Conservation (phyloP, 1,140 invertebrate species). For the Laupala kohalensis region DNA sequence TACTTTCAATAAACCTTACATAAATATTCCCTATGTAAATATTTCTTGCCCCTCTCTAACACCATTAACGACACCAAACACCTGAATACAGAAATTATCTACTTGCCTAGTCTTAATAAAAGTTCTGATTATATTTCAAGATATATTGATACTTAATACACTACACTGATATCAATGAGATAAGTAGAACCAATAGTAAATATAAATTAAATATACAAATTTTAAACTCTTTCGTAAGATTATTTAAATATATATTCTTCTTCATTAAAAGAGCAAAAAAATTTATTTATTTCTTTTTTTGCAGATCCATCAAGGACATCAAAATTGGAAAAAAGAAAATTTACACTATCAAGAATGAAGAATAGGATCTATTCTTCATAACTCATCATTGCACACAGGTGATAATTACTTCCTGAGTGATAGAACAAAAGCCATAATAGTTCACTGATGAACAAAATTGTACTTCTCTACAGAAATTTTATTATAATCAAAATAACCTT, state of each 20-base stretch:
- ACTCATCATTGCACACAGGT: background rate
- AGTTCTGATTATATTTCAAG: background rate
- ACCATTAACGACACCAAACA: background rate
- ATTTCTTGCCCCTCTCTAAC: background rate
- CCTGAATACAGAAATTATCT: background rate
- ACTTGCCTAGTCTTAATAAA: background rate
- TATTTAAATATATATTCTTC: background rate
- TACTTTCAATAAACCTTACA: background rate
- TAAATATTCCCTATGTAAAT: background rate
- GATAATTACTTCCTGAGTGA: background rate
- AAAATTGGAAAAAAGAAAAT: background rate
- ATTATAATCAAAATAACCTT: background rate
- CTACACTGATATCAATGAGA: background rate
- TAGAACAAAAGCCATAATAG: background rate
- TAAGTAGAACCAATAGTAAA: background rate
- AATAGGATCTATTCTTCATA: background rate
- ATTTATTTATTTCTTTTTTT: background rate
- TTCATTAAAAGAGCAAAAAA: background rate
- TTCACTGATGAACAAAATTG: background rate
- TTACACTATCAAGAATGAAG: too few relatives aligned
- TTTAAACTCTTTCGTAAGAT: background rate
- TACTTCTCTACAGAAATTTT: background rate
- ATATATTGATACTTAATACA: background rate
- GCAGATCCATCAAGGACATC: background rate
- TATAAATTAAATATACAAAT: background rate